phyloP scores from a whole-genome alignment of 2,888 invertebrate genomes.

The Caenorhabditis sp. region DNA sequence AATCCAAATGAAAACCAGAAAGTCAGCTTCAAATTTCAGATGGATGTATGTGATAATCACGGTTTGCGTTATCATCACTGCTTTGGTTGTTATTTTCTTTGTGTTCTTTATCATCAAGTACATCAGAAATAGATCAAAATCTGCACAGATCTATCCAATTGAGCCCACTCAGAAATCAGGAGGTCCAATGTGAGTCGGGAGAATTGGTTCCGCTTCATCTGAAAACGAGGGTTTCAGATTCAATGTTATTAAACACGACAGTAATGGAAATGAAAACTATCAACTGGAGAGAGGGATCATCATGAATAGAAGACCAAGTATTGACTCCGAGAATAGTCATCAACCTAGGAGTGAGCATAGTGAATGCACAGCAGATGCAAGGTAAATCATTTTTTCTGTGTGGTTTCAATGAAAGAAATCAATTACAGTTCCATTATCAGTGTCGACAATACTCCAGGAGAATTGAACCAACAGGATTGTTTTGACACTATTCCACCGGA shows the following conservation, averaged over 20 bases:
- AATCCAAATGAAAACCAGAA: no score
- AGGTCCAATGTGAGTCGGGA: slow-evolving; percentile 36
- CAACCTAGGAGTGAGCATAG: slow-evolving; percentile 62
- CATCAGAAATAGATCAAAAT: slow-evolving; percentile 45
- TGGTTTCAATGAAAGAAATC: no score
- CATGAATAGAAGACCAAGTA: slow-evolving; percentile 53
- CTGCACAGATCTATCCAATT: slow-evolving; percentile 51
- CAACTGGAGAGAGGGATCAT: slow-evolving; percentile 41
- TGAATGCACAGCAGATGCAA: slow-evolving; percentile 57
- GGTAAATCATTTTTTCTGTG: background rate
- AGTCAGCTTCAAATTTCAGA: slow-evolving; percentile 27
- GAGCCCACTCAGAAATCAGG: slow-evolving; percentile 42
- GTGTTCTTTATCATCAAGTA: slow-evolving; percentile 48
- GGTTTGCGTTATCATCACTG: slow-evolving; percentile 47
- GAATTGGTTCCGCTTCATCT: no score
- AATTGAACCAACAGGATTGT: background rate
- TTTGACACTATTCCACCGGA: slow-evolving; percentile 28
- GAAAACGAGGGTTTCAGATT: slow-evolving; percentile 4
- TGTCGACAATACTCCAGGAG: slow-evolving; percentile 26
- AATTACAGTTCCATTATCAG: slow-evolving; percentile 43
- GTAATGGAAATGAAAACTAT: slow-evolving; percentile 43
- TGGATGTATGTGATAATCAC: slow-evolving; percentile 68
- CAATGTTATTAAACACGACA: slow-evolving; percentile 54
- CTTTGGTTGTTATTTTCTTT: slow-evolving; percentile 47
- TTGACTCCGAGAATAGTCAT: slow-evolving; percentile 64